Conservation (phyloP, 2,113 vertebrate species). For the Chaetorhynchus papuensis region DNA sequence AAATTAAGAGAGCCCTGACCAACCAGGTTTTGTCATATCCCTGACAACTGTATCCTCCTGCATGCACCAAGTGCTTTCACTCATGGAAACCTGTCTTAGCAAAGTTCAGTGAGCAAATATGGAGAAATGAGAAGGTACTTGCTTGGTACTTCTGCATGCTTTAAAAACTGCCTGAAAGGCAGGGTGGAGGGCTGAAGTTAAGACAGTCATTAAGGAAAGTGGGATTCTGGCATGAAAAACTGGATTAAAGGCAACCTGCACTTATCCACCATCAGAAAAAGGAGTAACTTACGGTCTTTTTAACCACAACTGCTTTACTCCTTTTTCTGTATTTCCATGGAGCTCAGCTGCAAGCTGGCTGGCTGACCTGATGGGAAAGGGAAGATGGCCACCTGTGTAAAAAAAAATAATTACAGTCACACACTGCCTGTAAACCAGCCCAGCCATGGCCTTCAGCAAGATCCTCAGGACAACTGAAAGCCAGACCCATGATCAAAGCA, state of each 20-base stretch:
- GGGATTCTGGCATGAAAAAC: not conserved
- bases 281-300: not conserved
- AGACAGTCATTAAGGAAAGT: not conserved
- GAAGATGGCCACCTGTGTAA: not conserved
- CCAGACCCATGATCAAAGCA: not conserved
- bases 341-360: not conserved
- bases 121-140: not conserved
- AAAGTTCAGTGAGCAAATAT: not conserved
- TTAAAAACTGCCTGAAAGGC: not conserved
- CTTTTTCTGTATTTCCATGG: not conserved
- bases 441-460: not conserved
- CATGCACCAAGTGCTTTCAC: not conserved
- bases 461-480: not conserved
- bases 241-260: not conserved
- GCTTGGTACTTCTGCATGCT: not conserved
- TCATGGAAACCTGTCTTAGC: not conserved
- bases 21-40: not conserved
- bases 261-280: not conserved
- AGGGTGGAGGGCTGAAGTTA: not conserved
- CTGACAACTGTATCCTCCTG: not conserved
- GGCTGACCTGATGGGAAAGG: not conserved
- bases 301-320: not conserved
- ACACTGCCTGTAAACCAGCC: not conserved
- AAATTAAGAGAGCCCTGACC: too few relatives aligned
- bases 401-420: not conserved